Base-by-base conservation (phyloP, 2,797 vertebrate species). In the Hemitrygon akajei region DNA sequence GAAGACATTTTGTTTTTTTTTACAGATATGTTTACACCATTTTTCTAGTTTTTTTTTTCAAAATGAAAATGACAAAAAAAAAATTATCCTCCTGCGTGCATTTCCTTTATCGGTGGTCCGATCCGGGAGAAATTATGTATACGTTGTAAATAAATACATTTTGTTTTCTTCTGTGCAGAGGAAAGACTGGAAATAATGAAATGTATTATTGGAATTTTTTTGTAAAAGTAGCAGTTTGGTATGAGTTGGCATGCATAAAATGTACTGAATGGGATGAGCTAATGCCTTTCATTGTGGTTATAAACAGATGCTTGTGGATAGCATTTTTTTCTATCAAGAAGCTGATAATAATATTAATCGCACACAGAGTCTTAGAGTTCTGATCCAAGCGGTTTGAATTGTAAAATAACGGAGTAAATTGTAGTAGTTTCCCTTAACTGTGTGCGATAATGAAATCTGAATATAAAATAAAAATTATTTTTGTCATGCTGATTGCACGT, bases 81-180 rank as follows among this genome's bases (percentile, higher is more conserved):
- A 34, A 16, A 91, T n/a, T 10, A 73, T 37, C 87, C 96, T 97
- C 97, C 96, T 96, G 95, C 97, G 96, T 98, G 96, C 97, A 96
- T 97, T 97, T 97, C 80, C 95, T 95, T 98, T 97, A 66, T 66
- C 37, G 97, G 97, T 98, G 98, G 97, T 98, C 98, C 97, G 97
- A 97, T 96, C 97, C 98, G 98, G 97, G 97, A 98, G 97, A 98
- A 97, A 98, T 97, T 98, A 98, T 98, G 98, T 98, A 98, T 97
- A 98, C 98, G 97, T 98, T 99, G 98, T 98, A 98, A 98, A 99
- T 97, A 96, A 97, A 97, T 98, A 98, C 97, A 97, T 98, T 98
- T 98, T 97, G 18, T 92, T 30, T 80, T 40, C 25, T 93, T 40
- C 40, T 96, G 97, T 98, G 98, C 97, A 98, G 56, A 89, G 63